phyloP scores from a whole-genome alignment of 2,113 vertebrate genomes.

The Mandrillus leucophaeus region DNA sequence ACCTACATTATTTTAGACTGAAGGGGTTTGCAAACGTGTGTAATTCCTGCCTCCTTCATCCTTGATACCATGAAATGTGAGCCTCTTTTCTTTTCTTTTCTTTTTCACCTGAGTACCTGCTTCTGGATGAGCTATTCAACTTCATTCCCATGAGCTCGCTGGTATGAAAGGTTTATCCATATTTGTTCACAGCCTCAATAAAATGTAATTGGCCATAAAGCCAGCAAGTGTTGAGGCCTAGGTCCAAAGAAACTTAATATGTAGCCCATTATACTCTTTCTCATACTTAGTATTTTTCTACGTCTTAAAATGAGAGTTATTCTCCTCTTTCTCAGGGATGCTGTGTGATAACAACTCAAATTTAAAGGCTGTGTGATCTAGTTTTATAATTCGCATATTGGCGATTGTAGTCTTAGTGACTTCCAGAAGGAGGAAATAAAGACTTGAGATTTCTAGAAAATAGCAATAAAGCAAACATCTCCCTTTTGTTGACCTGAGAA shows the following conservation, averaged over 20 bases:
- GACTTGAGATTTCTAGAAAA: slow-evolving; percentile 13
- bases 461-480: background rate
- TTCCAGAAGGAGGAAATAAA: slow-evolving; percentile 16
- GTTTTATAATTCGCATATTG: background rate
- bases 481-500: background rate
- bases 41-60: background rate
- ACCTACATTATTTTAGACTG: background rate
- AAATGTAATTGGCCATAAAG: slow-evolving; percentile 8
- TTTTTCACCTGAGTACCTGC: background rate
- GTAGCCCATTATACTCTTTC: background rate
- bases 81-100: background rate
- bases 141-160: background rate
- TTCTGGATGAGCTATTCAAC: background rate
- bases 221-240: background rate
- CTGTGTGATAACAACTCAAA: background rate
- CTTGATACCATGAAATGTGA: background rate
- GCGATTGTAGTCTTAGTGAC: background rate
- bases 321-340: background rate
- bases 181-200: background rate
- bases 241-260: background rate
- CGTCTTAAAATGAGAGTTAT: background rate
- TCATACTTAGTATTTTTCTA: background rate
- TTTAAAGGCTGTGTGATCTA: background rate
- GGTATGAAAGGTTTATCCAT: background rate
- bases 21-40: background rate